Evolutionary conservation across 2,797 vertebrate genomes (phyloP), one percentile per base, ranked within the genome.

Genomic region (Tinamus major): DNA sequence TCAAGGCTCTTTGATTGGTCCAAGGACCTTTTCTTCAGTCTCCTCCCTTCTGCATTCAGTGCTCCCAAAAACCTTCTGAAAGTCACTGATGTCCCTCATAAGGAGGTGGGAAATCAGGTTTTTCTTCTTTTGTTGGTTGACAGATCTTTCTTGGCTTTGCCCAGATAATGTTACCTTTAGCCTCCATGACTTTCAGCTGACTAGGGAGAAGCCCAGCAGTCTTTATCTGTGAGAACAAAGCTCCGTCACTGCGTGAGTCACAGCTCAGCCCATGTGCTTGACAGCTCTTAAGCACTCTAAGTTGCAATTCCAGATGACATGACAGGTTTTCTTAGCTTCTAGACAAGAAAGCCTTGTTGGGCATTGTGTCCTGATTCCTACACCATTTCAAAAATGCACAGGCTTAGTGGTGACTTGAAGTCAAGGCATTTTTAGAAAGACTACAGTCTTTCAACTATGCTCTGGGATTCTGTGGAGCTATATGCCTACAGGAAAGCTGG

Each of bases 181-280:
- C 26, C 27, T 29, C 31, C 31, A 20, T n/a, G 55, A n/a, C 19
- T 20, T 56, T n/a, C 31, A n/a, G 55, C 31, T n/a, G 55, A n/a
- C 55, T 29, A 18, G 27, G 31, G 53, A 15, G 53, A 55, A 55
- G 53, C 29, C 27, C 27, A 10, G 19, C 9, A 18, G 17, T 56
- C 29, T n/a, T 56, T 56, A 19, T 10, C 31, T 51, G 17, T 55
- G 29, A 55, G 29, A 55, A 29, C 1, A 1, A 59, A 75, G 17
- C 13, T 13, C 7, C 16, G 42, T 79, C 13, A 10, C 33, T 39
- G 16, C 1, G 3, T 1, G 7, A 49, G 24, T 53, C 10, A 2
- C 0, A 3, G 5, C 15, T 56, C 48, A 24, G 23, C 37, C 6
- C 10, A 0, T 0, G 20, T 18, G 4, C 58, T 71, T 0, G 0